phyloP scores from a whole-genome alignment of 2,113 vertebrate species.

The Amphiprion ocellaris region DNA sequence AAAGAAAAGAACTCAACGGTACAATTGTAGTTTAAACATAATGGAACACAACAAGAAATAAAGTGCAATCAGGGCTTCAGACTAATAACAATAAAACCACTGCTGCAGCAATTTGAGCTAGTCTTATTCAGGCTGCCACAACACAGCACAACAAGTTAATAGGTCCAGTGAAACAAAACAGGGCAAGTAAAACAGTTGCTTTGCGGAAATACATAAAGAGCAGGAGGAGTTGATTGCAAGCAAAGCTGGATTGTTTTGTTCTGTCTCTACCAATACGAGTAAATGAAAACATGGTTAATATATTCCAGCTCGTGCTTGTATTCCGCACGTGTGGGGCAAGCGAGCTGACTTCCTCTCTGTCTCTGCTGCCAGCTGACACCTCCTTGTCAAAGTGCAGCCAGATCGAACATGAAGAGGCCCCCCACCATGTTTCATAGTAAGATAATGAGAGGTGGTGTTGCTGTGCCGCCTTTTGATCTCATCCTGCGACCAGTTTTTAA shows the following conservation, averaged over 20 bases:
- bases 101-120: constrained; percentile 33
- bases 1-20: not conserved
- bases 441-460: not conserved
- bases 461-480: not conserved
- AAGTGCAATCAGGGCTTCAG: constrained; percentile 31
- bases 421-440: not conserved
- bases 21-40: constrained; percentile 17
- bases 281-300: constrained; percentile 4
- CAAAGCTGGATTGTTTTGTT: not conserved
- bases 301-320: not conserved
- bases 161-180: constrained; percentile 16
- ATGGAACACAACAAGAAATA: constrained; percentile 40
- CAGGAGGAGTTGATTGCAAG: not conserved
- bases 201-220: constrained; percentile 21
- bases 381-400: not conserved
- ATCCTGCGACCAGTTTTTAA: not conserved
- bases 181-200: constrained; percentile 8
- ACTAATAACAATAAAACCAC: constrained; percentile 39
- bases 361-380: not conserved
- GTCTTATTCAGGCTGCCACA: not conserved
- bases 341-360: no score
- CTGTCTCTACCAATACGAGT: not conserved
- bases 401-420: not conserved
- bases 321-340: not conserved
- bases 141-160: constrained; percentile 20